Evolutionary conservation across 2,797 vertebrate species (phyloP).

Genomic region (Enteromius radiatus): DNA sequence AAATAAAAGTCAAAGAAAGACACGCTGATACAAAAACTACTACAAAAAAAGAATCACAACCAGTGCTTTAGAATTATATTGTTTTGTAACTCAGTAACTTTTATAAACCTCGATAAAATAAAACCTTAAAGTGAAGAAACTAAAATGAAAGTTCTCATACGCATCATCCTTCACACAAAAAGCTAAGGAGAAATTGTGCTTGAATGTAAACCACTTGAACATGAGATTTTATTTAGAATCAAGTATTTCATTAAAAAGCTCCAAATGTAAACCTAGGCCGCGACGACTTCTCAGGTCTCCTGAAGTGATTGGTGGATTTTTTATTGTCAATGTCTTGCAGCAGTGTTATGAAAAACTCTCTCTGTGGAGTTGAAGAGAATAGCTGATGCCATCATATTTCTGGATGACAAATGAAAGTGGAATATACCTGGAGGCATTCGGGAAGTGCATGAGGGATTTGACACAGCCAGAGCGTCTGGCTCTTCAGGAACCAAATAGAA

Average conservation of each 20-base stretch:
- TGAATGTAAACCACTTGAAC: neutral
- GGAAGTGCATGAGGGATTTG: constrained; percentile 71
- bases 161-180: neutral
- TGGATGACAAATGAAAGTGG: constrained; percentile 79
- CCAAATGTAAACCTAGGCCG: neutral
- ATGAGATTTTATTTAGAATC: constrained; percentile 1
- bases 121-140: neutral
- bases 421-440: constrained; percentile 74
- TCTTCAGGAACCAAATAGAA: constrained; percentile 47
- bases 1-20: neutral
- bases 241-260: neutral
- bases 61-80: neutral
- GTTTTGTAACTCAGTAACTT: neutral
- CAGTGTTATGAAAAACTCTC: constrained; percentile 55
- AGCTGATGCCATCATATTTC: constrained; percentile 79
- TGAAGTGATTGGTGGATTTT: constrained; percentile 24
- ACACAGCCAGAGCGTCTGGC: constrained; percentile 67
- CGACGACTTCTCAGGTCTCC: neutral
- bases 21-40: neutral
- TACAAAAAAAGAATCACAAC: neutral
- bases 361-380: constrained; percentile 66
- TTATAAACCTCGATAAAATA: neutral
- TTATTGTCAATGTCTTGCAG: constrained; percentile 38
- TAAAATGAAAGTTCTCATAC: neutral
- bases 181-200: neutral